Base-by-base conservation (phyloP, 2,888 invertebrate species). In the Troides aeacus region DNA sequence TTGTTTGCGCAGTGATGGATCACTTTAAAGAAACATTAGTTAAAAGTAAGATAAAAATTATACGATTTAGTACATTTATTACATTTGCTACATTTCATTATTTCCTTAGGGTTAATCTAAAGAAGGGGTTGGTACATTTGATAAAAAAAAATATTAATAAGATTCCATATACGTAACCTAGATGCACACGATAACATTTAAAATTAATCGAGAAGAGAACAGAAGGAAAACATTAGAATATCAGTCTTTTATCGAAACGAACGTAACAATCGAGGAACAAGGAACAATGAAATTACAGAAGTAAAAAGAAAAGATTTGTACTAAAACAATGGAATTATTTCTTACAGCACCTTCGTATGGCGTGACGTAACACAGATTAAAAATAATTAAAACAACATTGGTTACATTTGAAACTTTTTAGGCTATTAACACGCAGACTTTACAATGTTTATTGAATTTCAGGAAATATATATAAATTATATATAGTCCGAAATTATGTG, bases 281-380 rank as follows among this genome's bases (percentile, higher is more conserved):
- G 68, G 72, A 73, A 67, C 21, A 72, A 73, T 73, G 64, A 74
- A 75, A 73, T 68, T 64, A 70, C 74, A 72, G 53, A 64, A 56
- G 67, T 81, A 76, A 75, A 77, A 73, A 74, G 83, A 80, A 71
- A 79, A 77, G 76, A 71, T 84, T 85, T 87, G 83, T 86, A 87
- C 86, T 84, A 84, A 66, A 81, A 81, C 76, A 82, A 82, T 82
- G 83, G 84, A 85, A 84, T 83, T 75, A 75, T 73, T 74, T 72
- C 72, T 72, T 78, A 83, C 84, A 89, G 88, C 88, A 90, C 87
- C 89, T 79, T 78, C 74, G 75, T 81, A 87, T 85, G 84, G 82
- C 83, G 80, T 80, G 7, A n/a, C 64, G 46, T 68, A 67, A 68
- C 62, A 65, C 53, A 61, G 61, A 69, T 50, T 67, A 64, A 64